Evolutionary conservation across 2,888 invertebrate species (phyloP).

Genomic region (Harpalus rubripes): DNA sequence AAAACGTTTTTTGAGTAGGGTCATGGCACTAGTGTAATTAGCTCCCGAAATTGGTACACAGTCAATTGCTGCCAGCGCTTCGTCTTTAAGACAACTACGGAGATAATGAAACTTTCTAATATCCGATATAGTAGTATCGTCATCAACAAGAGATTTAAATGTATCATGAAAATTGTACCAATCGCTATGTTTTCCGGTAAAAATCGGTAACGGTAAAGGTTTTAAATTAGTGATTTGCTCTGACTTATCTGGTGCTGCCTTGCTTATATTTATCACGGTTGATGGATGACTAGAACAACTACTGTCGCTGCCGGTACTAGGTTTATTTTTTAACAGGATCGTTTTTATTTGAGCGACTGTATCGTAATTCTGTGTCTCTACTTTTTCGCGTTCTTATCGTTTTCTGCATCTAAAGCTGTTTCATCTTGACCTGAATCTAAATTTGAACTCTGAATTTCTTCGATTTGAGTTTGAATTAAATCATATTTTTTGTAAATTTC

Average conservation of each 20-base stretch:
- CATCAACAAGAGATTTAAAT: constrained; percentile 45
- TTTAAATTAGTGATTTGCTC: background rate
- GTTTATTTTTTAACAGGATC: too few relatives aligned
- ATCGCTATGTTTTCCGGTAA: constrained; percentile 15
- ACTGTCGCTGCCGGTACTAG: too few relatives aligned
- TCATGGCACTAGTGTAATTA: constrained; percentile 68
- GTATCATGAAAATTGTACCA: constrained; percentile 66
- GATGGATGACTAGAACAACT: background rate
- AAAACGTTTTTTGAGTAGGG: constrained; percentile 67
- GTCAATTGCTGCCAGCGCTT: constrained; percentile 66
- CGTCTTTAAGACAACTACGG: constrained; percentile 67
- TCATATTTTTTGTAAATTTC: too few relatives aligned
- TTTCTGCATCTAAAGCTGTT: too few relatives aligned
- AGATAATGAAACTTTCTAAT: constrained; percentile 65
- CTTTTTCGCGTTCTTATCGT: too few relatives aligned
- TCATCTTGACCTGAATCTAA: too few relatives aligned
- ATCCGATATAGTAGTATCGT: constrained; percentile 65
- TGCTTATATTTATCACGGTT: background rate
- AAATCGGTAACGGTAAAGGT: background rate
- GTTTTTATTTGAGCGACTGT: too few relatives aligned
- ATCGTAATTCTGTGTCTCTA: too few relatives aligned
- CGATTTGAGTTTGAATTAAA: too few relatives aligned
- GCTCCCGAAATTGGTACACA: constrained; percentile 66
- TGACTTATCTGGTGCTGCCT: background rate
- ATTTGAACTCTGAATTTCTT: too few relatives aligned